These are phyloP conservation scores for Channa maculata DNA, from an alignment of 2,113 vertebrate species.

Conservation along the genomic window DNA sequence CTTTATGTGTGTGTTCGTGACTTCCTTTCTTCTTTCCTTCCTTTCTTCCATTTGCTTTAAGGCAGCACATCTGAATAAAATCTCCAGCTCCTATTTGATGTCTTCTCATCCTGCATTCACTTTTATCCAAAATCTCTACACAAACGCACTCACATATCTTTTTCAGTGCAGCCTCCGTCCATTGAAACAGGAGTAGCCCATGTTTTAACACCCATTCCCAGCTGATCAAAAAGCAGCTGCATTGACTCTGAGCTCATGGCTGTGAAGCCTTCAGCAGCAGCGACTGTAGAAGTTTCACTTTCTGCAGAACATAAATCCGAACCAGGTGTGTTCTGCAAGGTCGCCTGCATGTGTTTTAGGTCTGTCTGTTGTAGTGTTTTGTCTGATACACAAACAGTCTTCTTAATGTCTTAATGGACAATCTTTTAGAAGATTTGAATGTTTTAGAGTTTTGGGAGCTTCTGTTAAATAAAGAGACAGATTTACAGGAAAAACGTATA, in stretches of 20 bases:
- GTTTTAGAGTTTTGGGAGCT: no score
- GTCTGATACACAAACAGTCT: no score
- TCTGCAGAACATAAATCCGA: no score
- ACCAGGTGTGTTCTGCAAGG: no score
- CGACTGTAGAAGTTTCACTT: not conserved
- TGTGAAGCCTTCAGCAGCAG: no score
- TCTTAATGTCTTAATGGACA: no score
- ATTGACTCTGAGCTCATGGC: not conserved
- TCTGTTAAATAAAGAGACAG: no score
- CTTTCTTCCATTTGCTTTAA: not conserved
- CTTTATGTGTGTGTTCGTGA: not conserved
- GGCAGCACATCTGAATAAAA: not conserved
- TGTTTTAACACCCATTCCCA: conserved; percentile 4
- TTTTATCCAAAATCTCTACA: not conserved
- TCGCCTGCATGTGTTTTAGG: no score
- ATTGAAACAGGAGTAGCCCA: conserved; percentile 5
- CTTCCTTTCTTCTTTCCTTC: not conserved
- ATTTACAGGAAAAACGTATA: no score
- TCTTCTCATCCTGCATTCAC: not conserved
- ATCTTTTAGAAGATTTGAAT: no score
- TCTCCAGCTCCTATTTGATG: not conserved
- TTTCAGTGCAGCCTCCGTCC: not conserved
- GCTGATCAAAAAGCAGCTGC: conserved; percentile 30
- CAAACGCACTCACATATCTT: not conserved
- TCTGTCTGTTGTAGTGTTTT: no score